phyloP scores from a whole-genome alignment of 1,140 invertebrate genomes.

The Leptinotarsa undecemlineata region DNA sequence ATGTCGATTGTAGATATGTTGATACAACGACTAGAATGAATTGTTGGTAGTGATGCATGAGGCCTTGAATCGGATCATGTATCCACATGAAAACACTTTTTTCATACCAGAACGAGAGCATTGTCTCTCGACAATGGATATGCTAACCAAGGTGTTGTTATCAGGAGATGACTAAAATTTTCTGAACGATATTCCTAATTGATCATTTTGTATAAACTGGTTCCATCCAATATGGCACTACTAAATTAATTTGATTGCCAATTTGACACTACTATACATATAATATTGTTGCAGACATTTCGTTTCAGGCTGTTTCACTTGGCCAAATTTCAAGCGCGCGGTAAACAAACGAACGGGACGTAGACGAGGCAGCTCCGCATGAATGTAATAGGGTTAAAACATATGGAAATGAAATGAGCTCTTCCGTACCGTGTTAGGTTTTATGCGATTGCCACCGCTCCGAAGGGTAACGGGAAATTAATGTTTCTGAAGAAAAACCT shows the following conservation, averaged over 20 bases:
- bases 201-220: no score
- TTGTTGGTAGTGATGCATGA: no score
- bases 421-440: background rate
- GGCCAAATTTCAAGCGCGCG: background rate
- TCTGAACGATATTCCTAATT: no score
- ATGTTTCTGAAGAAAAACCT: background rate
- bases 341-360: background rate
- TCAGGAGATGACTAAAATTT: no score
- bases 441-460: background rate
- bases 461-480: background rate
- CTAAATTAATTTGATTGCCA: background rate
- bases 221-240: no score
- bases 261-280: background rate
- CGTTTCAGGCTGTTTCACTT: background rate
- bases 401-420: constrained; percentile 8
- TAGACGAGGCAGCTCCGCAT: background rate
- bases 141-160: no score
- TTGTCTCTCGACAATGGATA: no score
- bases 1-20: no score
- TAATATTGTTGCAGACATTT: background rate
- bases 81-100: no score
- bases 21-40: no score
- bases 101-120: no score
- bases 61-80: no score
- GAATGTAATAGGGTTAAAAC: constrained; percentile 1